Evolutionary conservation across 2,888 invertebrate species (phyloP).

Genomic region (Drosophila leonis): DNA sequence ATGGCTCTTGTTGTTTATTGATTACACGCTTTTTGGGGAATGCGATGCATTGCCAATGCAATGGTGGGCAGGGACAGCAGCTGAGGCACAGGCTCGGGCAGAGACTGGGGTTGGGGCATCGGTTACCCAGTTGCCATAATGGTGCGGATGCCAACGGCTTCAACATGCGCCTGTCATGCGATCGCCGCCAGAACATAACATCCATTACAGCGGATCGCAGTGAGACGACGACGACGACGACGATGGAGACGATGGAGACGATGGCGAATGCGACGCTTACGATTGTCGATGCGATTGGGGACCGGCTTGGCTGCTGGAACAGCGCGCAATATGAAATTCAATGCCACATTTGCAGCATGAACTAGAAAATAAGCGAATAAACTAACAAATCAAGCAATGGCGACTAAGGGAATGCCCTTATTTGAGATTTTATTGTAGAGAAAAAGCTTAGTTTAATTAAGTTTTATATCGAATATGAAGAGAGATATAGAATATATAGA

Average conservation of each 20-base stretch:
- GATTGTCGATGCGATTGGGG: constrained; percentile 64
- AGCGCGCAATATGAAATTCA: constrained; percentile 81
- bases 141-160: constrained; percentile 82
- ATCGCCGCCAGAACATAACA: constrained; percentile 82
- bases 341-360: constrained; percentile 81
- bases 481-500: no score
- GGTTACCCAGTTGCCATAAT: constrained; percentile 68
- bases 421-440: background rate
- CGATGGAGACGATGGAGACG: constrained; percentile 32
- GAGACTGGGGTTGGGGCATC: constrained; percentile 11
- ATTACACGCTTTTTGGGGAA: constrained; percentile 84
- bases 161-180: constrained; percentile 82
- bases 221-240: constrained; percentile 33
- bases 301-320: constrained; percentile 16
- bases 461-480: no score
- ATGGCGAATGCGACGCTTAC: constrained; percentile 58
- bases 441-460: background rate
- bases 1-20: constrained; percentile 83
- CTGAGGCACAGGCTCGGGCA: background rate
- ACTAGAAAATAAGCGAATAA: constrained; percentile 67
- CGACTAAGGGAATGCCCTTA: constrained; percentile 30
- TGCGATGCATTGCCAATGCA: constrained; percentile 70
- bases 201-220: constrained; percentile 76
- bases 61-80: constrained; percentile 46
- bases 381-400: background rate